Evolutionary conservation across 92 coral and sea anemone genomes (phyloP), one percentile per base, ranked within the genome.

Genomic region (Isaurus tuberculatus): DNA sequence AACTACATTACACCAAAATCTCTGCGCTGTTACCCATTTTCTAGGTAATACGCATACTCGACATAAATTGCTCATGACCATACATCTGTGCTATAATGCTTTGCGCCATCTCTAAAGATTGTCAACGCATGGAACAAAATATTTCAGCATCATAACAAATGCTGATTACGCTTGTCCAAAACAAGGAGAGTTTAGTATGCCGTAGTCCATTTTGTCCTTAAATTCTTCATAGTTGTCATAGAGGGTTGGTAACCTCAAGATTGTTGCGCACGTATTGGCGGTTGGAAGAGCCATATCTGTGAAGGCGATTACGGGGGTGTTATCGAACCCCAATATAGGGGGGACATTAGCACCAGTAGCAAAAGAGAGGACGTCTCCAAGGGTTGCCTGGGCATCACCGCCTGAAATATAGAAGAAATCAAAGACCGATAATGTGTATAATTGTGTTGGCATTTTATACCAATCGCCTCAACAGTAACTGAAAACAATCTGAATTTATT

Each of bases 131-230:
- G 28, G 36, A 30, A 37, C 28, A 55, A 55, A 55, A n/a, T 55
- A 65, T 11, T 32, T 28, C 70, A 65, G 29, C 5, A 27, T 25
- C 67, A 64, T 55, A 55, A 20, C 27, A 30, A 32, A 65, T 2
- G 8, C 70, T 65, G 70, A 30, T 72, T 25, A 84, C 5, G 87
- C 63, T 49, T 53, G 48, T 51, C 87, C 87, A 61, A 84, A 84
- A 44, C 81, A 72, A 49, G 87, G 81, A 34, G 87, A 84, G 66
- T 84, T 84, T 43, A 86, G 44, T 19, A 67, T 66, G 31, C 44
- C 20, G 2, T 10, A 65, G 64, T 77, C 85, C 79, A 86, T 67
- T 51, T 31, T 65, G 19, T 67, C 85, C 31, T 79, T 53, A 61
- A 86, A 86, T n/a, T 63, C 72, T 0, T 86, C 85, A 69, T 77